Percentiles rank a stretch among this genome's conserved stretches.
phyloP scores from a whole-genome alignment of 2,113 vertebrate genomes.

The Synodontis membranacea region DNA sequence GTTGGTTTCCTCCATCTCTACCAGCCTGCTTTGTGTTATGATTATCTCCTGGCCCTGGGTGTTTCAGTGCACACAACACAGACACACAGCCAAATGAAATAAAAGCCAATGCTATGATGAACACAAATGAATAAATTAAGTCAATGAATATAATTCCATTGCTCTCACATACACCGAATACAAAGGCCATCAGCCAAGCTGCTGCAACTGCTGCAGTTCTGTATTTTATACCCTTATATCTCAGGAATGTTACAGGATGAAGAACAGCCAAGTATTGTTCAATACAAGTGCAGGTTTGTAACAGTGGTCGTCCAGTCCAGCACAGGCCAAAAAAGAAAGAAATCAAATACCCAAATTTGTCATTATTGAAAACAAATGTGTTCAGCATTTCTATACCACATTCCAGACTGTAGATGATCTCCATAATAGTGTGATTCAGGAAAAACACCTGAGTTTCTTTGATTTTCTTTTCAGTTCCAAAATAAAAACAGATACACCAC shows the following conservation, averaged over 20 bases:
- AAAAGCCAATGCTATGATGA: constrained; percentile 18
- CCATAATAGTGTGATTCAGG: constrained; percentile 32
- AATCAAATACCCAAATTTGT: background rate
- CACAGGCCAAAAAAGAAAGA: background rate
- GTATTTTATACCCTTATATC: constrained; percentile 23
- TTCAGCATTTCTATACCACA: background rate
- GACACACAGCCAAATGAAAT: constrained; percentile 32
- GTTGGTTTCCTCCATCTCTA: constrained; percentile 24
- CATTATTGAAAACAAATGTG: background rate
- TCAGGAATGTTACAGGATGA: constrained; percentile 40
- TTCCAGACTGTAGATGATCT: constrained; percentile 22
- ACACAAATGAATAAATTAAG: background rate
- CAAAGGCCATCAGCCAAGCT: constrained; percentile 4
- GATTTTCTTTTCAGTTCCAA: background rate
- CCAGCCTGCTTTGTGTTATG: background rate
- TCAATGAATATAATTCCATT: background rate
- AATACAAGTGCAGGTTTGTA: constrained; percentile 43
- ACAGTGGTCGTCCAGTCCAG: constrained; percentile 20
- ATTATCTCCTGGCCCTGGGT: constrained; percentile 24
- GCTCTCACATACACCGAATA: background rate
- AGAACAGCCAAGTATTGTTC: constrained; percentile 41
- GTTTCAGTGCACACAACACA: constrained; percentile 26
- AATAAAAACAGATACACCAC: constrained; percentile 24
- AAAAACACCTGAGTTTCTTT: constrained; percentile 35
- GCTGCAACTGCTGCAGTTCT: constrained; percentile 8